Base-by-base conservation (phyloP, 2,888 invertebrate species). In the Pimpla rufipes region DNA sequence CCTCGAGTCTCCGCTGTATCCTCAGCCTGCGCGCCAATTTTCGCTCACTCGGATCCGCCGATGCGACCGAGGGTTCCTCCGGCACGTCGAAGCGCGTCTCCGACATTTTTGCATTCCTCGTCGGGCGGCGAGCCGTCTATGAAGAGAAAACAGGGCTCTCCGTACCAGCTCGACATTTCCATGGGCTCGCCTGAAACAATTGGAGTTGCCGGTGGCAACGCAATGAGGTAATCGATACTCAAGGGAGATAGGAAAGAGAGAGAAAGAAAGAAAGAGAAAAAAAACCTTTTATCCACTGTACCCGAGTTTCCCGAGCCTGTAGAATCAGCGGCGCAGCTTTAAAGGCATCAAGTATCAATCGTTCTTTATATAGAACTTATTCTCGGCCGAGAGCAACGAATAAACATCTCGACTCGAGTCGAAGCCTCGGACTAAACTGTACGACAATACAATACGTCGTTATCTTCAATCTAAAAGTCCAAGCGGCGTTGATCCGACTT, bases 11-110 rank as follows among this genome's bases (percentile, higher is more conserved):
- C 79, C 95, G 94, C 91, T 96, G 94, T 89, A 97, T 96, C 64
- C 97, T 94, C 68, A 96, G 91, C 81, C 95, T 94, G 79, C 97
- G 94, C 0, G 96, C 97, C 55, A 96, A 94, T 93, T 97, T 97
- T 87, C 97, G 93, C 92, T 97, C 97, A 66, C 95, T 94, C 8
- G 96, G 95, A 91, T 96, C 95, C 4, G 91, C 89, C 0, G 97
- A 96, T 0, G 94, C 94, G 42, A 96, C 94, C 86, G 95, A 95
- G 0, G 95, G 95, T 87, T 95, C 95, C 79, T 94, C 94, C 0
- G 94, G 94, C 7, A 93, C 94, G 29, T 88, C 87, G 59, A 88
- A 87, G 35, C 93, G 90, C 35, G 90, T 90, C 79, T 92, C 91
- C 2, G 92, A 90, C 62, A 79, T 75, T 52, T 67, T 81, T 57